phyloP scores from a whole-genome alignment of 2,113 vertebrate genomes.

The Dendrocopos noguchii region DNA sequence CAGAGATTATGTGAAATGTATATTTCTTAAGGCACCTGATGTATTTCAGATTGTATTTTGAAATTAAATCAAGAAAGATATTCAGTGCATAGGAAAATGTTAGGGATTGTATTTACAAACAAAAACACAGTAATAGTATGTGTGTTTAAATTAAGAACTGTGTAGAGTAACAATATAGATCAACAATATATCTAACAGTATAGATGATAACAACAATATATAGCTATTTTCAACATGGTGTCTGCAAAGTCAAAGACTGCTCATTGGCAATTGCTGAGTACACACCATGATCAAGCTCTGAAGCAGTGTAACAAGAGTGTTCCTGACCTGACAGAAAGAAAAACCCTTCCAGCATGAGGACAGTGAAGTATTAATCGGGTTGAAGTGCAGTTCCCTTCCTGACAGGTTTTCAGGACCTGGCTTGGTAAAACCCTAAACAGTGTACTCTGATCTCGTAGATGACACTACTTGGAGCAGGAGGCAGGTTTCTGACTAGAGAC shows the following conservation, averaged over 20 bases:
- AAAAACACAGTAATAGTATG: neutral
- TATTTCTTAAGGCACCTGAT: neutral
- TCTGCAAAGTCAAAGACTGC: neutral
- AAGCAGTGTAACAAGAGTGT: neutral
- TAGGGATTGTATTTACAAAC: neutral
- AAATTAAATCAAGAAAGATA: neutral
- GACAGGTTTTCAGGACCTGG: neutral
- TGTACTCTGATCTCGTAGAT: neutral
- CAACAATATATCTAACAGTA: neutral
- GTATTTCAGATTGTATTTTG: neutral
- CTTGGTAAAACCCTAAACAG: neutral
- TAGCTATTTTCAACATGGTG: neutral
- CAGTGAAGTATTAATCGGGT: too few relatives aligned
- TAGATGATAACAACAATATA: neutral
- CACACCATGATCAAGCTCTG: neutral
- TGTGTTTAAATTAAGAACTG: neutral
- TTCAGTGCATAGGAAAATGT: neutral
- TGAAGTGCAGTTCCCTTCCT: neutral
- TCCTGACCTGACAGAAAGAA: neutral
- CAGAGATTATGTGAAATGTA: neutral
- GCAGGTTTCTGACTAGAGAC: neutral
- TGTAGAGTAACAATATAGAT: neutral
- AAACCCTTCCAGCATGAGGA: neutral
- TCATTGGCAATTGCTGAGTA: neutral
- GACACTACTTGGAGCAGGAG: neutral